phyloP scores from a whole-genome alignment of 2,113 vertebrate species.

The Caloenas nicobarica region DNA sequence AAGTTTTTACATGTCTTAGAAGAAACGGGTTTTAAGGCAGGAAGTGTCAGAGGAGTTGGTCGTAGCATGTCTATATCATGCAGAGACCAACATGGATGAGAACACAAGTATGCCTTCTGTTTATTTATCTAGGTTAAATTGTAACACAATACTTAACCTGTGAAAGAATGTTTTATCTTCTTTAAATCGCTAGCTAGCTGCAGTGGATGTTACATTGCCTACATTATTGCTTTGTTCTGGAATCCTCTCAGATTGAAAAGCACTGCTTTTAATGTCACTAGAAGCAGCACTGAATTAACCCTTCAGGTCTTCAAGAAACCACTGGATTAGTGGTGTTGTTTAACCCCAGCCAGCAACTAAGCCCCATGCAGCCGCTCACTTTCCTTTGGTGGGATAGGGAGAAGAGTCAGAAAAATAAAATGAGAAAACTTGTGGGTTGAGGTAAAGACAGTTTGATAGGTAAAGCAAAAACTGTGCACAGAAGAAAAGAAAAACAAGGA shows the following conservation, averaged over 20 bases:
- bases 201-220: not conserved
- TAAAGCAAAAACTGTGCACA: too few relatives aligned
- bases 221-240: not conserved
- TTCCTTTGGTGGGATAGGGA: too few relatives aligned
- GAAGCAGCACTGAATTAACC: not conserved
- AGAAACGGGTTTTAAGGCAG: not conserved
- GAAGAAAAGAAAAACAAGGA: too few relatives aligned
- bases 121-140: not conserved
- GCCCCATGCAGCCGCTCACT: too few relatives aligned
- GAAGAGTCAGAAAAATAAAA: too few relatives aligned
- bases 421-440: too few relatives aligned
- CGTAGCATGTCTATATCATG: not conserved
- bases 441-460: too few relatives aligned
- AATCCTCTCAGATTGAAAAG: not conserved
- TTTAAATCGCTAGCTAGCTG: not conserved
- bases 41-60: not conserved
- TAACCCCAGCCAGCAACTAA: too few relatives aligned
- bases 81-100: not conserved
- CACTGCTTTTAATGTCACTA: not conserved
- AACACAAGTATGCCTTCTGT: not conserved
- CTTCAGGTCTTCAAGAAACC: not conserved
- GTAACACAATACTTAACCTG: not conserved
- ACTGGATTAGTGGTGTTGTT: not conserved
- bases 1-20: not conserved
- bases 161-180: not conserved